These are phyloP conservation scores for Pycnonotus jocosus DNA, from an alignment of 2,113 vertebrate genomes.

Conservation along the genomic window DNA sequence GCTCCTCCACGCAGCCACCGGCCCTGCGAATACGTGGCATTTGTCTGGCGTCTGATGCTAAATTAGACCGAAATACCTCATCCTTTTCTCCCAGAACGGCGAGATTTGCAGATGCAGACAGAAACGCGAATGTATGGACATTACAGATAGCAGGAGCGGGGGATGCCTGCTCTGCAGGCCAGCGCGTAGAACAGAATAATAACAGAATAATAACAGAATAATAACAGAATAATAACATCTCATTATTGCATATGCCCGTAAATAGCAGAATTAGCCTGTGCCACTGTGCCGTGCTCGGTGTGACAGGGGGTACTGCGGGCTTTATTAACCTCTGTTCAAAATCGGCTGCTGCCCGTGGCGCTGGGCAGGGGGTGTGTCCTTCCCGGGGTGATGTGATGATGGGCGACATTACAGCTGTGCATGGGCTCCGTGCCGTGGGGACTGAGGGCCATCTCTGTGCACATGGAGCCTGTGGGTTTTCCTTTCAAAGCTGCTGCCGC, in stretches of 20 bases:
- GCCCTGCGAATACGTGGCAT: neutral
- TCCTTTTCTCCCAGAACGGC: neutral
- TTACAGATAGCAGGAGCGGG: neutral
- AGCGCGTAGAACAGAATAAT: neutral
- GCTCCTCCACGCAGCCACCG: neutral
- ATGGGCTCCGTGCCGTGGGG: neutral
- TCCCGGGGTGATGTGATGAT: neutral
- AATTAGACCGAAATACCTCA: neutral
- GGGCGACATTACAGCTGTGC: neutral
- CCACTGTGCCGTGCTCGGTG: neutral
- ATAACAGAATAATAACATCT: neutral
- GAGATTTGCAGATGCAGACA: neutral
- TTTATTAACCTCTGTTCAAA: neutral
- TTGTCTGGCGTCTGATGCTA: neutral
- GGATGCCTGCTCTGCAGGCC: neutral
- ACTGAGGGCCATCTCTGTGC: neutral
- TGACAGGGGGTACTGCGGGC: neutral
- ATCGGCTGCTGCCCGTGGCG: neutral
- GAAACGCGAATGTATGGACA: fast-evolving
- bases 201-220: too few relatives aligned
- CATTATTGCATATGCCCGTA: neutral
- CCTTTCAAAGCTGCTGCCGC: neutral
- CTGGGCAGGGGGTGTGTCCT: neutral
- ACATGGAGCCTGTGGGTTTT: neutral
- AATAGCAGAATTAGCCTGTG: neutral